Conservation (phyloP, 2,888 invertebrate genomes). For the Archips xylosteana region DNA sequence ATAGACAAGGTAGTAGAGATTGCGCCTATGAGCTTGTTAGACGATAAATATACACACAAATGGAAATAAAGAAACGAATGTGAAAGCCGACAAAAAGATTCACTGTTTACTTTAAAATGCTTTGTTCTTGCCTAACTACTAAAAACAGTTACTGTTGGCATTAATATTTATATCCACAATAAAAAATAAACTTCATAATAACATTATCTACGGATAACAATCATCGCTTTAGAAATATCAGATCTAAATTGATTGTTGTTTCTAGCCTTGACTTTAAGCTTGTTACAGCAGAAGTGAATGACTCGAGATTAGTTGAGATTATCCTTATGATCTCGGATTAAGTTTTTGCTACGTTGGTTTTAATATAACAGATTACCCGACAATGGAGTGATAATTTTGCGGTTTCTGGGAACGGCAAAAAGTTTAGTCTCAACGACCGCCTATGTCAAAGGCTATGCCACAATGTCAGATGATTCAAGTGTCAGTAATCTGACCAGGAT, state of each 20-base stretch:
- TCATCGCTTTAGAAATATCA: conserved; percentile 11
- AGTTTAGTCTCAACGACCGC: conserved; percentile 24
- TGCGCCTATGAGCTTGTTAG: no score
- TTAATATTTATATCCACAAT: conserved; percentile 14
- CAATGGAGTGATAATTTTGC: conserved; percentile 49
- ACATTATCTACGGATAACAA: conserved; percentile 24
- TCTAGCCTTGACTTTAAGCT: conserved; percentile 51
- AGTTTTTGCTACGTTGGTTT: conserved; percentile 54
- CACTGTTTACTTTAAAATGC: background rate
- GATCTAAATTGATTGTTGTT: conserved; percentile 12
- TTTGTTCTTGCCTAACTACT: conserved; percentile 16
- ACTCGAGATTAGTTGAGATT: conserved; percentile 48
- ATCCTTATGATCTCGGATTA: conserved; percentile 49
- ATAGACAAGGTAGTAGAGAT: no score
- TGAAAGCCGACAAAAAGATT: no score
- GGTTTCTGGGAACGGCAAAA: conserved; percentile 16
- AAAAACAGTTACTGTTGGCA: background rate
- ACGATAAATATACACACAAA: no score
- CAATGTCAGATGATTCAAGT: background rate
- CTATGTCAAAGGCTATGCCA: background rate
- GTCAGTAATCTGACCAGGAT: no score
- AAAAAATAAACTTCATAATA: conserved; percentile 5
- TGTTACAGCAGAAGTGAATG: conserved; percentile 55
- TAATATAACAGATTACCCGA: conserved; percentile 55
- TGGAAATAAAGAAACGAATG: no score